Percentiles rank a stretch among this genome's conserved stretches.
phyloP scores from a whole-genome alignment of 2,888 invertebrate species.

The Azorinus chamasolen region DNA sequence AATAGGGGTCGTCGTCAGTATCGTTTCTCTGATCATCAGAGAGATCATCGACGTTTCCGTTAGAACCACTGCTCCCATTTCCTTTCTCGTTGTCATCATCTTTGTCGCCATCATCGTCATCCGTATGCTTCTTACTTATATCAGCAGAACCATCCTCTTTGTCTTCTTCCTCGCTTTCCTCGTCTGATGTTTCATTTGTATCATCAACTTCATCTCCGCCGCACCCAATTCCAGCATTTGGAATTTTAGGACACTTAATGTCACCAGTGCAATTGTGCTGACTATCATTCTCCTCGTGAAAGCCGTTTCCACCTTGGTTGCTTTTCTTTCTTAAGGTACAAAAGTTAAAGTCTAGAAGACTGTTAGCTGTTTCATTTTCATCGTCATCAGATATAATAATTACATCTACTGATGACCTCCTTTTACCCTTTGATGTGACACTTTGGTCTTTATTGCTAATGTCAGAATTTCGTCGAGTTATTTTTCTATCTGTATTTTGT shows the following conservation, averaged over 20 bases:
- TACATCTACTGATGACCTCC: neutral
- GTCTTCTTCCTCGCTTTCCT: slow-evolving; percentile 30
- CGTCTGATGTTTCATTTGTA: slow-evolving; percentile 22
- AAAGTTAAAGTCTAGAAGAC: slow-evolving; percentile 18
- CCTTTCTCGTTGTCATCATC: slow-evolving; percentile 22
- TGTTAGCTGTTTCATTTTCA: neutral
- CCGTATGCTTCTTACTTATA: slow-evolving; percentile 8
- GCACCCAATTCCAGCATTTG: no score
- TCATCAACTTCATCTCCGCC: neutral
- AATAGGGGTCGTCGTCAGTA: slow-evolving; percentile 9
- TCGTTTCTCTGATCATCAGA: neutral
- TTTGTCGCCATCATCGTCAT: slow-evolving; percentile 31
- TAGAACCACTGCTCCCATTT: slow-evolving; percentile 6
- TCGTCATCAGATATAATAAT: slow-evolving; percentile 33
- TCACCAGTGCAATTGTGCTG: no score
- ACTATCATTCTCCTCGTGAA: no score
- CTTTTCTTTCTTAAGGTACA: slow-evolving; percentile 1
- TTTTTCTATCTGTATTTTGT: no score
- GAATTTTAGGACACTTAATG: no score
- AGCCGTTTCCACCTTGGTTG: neutral
- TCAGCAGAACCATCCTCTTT: slow-evolving; percentile 8
- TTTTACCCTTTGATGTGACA: neutral
- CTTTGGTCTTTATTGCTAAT: neutral
- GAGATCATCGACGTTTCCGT: slow-evolving; percentile 7
- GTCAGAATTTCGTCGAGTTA: no score